Evolutionary conservation across 2,113 vertebrate genomes (phyloP).

Genomic region (Tursiops truncatus): DNA sequence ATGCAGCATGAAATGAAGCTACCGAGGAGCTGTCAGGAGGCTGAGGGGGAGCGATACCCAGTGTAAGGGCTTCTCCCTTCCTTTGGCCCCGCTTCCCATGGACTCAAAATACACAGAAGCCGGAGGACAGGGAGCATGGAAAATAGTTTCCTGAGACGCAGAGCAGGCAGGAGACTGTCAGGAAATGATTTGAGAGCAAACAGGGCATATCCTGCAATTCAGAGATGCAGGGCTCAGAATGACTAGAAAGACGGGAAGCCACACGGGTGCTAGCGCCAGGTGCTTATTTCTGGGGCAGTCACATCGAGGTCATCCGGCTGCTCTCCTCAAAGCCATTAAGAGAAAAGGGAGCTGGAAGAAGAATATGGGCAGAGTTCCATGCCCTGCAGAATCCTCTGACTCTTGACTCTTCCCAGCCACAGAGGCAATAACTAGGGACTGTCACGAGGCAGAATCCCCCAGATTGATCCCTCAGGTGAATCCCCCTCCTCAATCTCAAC

Average conservation of each 20-base stretch:
- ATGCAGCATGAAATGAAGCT: background rate
- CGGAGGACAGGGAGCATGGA: background rate
- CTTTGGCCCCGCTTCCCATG: background rate
- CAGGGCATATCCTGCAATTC: background rate
- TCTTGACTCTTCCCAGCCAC: background rate
- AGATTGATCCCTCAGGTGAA: background rate
- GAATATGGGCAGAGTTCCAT: background rate
- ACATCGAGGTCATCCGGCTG: background rate
- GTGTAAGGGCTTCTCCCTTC: accelerated
- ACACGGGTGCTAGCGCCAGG: too few relatives aligned
- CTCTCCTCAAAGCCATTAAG: background rate
- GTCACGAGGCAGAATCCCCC: background rate
- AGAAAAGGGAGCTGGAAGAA: background rate
- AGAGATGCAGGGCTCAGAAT: background rate
- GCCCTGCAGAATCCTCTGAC: background rate
- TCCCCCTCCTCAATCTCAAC: background rate
- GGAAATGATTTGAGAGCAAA: background rate
- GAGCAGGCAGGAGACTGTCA: background rate
- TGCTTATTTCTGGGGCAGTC: background rate
- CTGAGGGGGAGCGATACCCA: accelerated
- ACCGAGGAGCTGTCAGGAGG: background rate
- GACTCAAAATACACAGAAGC: background rate
- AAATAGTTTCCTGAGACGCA: background rate
- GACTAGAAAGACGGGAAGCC: background rate
- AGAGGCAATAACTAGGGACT: background rate